Evolutionary conservation across 2,797 vertebrate species (phyloP), one percentile per base, ranked within the genome.

Genomic region (Amblyopsis hoosieri): DNA sequence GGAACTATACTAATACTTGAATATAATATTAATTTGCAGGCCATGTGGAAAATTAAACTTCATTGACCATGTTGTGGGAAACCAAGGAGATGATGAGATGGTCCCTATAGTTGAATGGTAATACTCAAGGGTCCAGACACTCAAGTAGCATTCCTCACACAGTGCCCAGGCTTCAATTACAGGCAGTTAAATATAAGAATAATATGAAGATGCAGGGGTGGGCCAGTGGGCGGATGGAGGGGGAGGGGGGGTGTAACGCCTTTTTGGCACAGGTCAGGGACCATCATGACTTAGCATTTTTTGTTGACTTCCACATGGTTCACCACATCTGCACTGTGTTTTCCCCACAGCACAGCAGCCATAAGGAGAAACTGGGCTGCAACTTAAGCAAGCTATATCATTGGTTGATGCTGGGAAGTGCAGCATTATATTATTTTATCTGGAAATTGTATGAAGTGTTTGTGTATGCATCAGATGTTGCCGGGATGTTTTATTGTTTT

Each of bases 11-110:
- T 17, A 17, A 12, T n/a, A 54, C 3, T 37, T 42, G 7, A 37
- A 37, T 37, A 8, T 7, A 42, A 58, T 76, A 54, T 12, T 23
- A 69, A 5, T 2, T 7, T 23, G 1, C 87, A 99, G 97, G 58
- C 94, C 96, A 0, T 83, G 19, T 0, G 78, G 88, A 57, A 90
- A 93, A 42, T 92, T 99, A 4, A 86, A 92, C 82, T 93, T 97
- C 14, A 92, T 99, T 0, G 97, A 99, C 78, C 98, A 99, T 0
- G 87, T 99, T 0, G 98, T 99, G 76, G 98, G 96, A 62, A 99
- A 99, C 84, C 97, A 98, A 74, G 93, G 95, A 0, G 95, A 98
- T 4, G 87, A 95, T 10, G 93, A 97, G 84, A 99, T 99, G 97
- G 83, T 91, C 46, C 80, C 96, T 9, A 92, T 94, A 66, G 95